These are phyloP conservation scores for Antheraea yamamai DNA, from an alignment of 2,888 invertebrate species.

Conservation along the genomic window DNA sequence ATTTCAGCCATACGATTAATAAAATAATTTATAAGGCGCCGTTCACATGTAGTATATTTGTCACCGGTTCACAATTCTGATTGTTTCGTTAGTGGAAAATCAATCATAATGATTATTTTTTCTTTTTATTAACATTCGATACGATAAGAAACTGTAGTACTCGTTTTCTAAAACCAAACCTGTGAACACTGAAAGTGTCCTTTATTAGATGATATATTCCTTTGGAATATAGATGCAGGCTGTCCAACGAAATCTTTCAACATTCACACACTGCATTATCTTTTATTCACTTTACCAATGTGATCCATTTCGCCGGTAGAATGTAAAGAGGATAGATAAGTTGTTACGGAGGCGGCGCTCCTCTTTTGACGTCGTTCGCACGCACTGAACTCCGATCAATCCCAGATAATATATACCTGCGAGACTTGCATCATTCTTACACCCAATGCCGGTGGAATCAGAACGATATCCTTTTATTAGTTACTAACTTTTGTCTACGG, in stretches of 20 bases:
- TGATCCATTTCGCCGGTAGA: not conserved
- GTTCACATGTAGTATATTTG: not conserved
- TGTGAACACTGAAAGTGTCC: not conserved
- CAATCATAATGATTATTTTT: constrained; percentile 44
- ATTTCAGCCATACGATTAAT: no score
- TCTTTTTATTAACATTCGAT: constrained; percentile 29
- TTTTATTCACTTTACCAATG: not conserved
- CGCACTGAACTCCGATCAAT: constrained; percentile 58
- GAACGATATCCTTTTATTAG: not conserved
- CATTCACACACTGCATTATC: constrained; percentile 1
- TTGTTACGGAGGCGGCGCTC: not conserved
- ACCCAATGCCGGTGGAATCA: not conserved
- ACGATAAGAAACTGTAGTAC: not conserved
- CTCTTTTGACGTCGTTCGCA: constrained; percentile 56
- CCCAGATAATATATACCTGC: constrained; percentile 40
- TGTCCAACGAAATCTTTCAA: not conserved
- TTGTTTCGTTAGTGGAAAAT: not conserved
- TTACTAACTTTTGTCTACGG: not conserved
- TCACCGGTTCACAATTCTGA: not conserved
- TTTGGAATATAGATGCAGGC: not conserved
- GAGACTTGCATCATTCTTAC: not conserved
- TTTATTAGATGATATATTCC: not conserved
- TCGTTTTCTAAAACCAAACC: not conserved
- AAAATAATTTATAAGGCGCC: not conserved
- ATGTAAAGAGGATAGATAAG: not conserved